Percentiles rank a stretch among this genome's conserved stretches.
Conservation (phyloP, 2,888 invertebrate species). For the Ametastegia equiseti region DNA sequence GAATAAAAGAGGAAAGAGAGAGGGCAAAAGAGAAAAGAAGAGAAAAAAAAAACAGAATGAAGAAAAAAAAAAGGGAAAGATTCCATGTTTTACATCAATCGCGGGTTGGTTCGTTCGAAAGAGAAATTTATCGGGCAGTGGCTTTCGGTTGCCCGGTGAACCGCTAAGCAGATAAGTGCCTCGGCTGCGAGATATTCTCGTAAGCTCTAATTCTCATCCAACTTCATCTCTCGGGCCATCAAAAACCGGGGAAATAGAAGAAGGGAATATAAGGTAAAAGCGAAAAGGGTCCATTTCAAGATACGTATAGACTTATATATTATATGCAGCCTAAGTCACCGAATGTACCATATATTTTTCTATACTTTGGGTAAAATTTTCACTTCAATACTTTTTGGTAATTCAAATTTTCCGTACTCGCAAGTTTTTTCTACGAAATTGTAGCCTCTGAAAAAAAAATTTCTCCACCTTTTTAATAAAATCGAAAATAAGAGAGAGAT, state of each 20-base stretch:
- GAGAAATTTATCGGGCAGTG: conserved; percentile 39
- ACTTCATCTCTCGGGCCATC: neutral
- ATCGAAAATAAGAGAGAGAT: too few species aligned
- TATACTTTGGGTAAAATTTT: too few species aligned
- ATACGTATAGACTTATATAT: too few species aligned
- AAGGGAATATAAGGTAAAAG: neutral
- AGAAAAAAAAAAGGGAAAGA: neutral
- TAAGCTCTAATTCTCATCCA: conserved; percentile 36
- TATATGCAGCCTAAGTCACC: too few species aligned
- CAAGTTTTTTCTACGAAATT: too few species aligned
- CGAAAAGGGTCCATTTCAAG: too few species aligned
- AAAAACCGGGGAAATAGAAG: neutral
- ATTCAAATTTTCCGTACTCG: too few species aligned
- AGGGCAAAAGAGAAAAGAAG: neutral
- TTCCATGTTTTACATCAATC: conserved; percentile 4
- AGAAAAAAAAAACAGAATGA: too few species aligned
- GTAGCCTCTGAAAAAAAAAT: too few species aligned
- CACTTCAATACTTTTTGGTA: too few species aligned
- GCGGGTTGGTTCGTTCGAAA: neutral
- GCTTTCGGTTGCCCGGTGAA: conserved; percentile 34
- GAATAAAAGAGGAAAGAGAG: neutral
- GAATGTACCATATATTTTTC: too few species aligned
- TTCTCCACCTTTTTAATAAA: too few species aligned
- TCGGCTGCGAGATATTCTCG: neutral
- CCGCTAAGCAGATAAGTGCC: conserved; percentile 44